Evolutionary conservation across 2,888 invertebrate species (phyloP), one percentile per base, ranked within the genome.

Genomic region (Diloba caeruleocephala): DNA sequence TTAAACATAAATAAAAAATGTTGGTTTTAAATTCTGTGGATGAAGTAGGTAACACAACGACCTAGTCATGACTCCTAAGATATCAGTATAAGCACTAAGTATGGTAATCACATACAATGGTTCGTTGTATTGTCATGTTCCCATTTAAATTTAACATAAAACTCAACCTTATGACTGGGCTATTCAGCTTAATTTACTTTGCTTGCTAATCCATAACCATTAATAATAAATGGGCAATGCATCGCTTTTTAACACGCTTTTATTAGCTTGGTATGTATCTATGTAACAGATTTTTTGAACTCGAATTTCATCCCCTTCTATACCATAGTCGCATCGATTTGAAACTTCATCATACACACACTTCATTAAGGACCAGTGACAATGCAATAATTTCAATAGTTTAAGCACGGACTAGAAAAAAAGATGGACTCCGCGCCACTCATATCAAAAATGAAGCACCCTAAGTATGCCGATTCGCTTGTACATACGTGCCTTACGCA

Each of bases 11-110:
- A 19, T 19, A 19, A 19, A 3, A 19, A 19, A 5, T 3, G 19
- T 3, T 19, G 5, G 5, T 19, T 9, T 15, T 26, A 15, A 12
- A 7, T 59, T 31, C 7, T 25, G 17, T 26, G 8, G n/a, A 39
- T 17, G 7, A 48, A 9, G 15, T 48, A 31, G 13, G 7, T 10
- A n/a, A 6, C 31, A 42, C 31, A 42, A 37, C 5, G 42, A 60
- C 61, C 52, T 60, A 51, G 61, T 33, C 42, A 51, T 51, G 13
- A 13, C 52, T 61, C 53, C 29, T 36, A 23, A 8, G 21, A n/a
- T 39, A 43, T 31, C 17, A 36, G 38, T 43, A 39, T 12, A 44
- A 17, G 21, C 33, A 26, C 21, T 34, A 34, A 34, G 37, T 44
- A 55, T 29, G 14, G 33, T 43, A 43, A 39, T 41, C 15, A 36